Evolutionary conservation across 2,797 vertebrate genomes (phyloP).

Genomic region (Schizothorax lantsangensis): DNA sequence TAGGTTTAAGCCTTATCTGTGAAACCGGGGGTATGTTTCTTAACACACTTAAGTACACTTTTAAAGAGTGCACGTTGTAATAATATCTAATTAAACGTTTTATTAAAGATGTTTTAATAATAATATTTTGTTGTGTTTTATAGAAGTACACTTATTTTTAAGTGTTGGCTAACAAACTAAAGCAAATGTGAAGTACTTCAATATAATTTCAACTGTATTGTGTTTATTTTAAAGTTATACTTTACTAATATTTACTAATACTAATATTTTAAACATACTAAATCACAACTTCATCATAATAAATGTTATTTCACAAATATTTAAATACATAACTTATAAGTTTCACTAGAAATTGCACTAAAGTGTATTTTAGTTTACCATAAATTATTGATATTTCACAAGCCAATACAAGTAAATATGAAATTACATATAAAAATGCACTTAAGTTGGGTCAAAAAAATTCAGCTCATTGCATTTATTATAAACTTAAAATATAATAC

Average conservation of each 20-base stretch:
- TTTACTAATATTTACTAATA: too few species aligned
- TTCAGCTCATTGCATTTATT: neutral
- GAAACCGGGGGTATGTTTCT: too few species aligned
- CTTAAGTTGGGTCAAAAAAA: neutral
- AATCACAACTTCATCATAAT: neutral
- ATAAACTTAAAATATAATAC: neutral
- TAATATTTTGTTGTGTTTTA: neutral
- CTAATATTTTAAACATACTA: neutral
- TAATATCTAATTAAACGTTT: neutral
- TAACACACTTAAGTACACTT: neutral
- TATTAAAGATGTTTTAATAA: neutral
- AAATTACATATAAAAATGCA: neutral
- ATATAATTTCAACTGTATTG: neutral
- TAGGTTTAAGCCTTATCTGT: too few species aligned
- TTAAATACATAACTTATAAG: neutral
- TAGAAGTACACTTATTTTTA: neutral
- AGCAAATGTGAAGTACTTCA: neutral
- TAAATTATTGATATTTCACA: neutral
- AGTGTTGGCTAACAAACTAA: neutral
- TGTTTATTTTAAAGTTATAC: neutral
- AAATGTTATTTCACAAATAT: neutral
- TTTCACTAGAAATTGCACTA: neutral
- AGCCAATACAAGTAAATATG: neutral
- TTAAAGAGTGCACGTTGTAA: neutral
- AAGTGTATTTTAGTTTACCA: neutral